A percentile compares a stretch with the other conserved stretches of the same genome.
phyloP scores from a whole-genome alignment of 2,888 invertebrate genomes.

The Cataglyphis livida region DNA sequence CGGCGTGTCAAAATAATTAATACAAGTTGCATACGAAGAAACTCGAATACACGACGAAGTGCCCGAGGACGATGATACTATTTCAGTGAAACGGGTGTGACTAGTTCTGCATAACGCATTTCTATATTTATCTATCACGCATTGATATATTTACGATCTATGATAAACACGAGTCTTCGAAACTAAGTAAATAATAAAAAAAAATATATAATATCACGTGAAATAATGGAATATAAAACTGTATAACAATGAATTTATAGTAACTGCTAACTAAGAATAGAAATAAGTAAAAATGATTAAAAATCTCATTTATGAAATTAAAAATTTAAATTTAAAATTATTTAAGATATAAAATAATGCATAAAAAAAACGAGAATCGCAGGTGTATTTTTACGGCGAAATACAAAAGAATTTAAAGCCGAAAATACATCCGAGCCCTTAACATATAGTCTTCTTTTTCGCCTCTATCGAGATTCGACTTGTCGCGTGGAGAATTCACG shows the following conservation, averaged over 20 bases:
- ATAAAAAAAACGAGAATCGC: not conserved
- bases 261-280: not conserved
- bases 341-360: not conserved
- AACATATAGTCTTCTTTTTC: not conserved
- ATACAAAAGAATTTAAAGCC: not conserved
- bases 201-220: not conserved
- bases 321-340: not conserved
- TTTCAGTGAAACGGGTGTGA: conserved; percentile 64
- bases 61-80: conserved; percentile 57
- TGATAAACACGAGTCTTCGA: not conserved
- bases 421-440: not conserved
- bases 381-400: not conserved
- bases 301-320: not conserved
- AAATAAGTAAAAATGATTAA: not conserved
- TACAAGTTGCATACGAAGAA: conserved; percentile 65
- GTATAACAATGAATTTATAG: not conserved
- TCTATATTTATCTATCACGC: not conserved
- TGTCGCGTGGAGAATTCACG: conserved; percentile 21
- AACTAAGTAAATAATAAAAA: conserved; percentile 16
- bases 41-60: conserved; percentile 58
- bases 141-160: conserved; percentile 14
- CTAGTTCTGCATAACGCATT: conserved; percentile 56
- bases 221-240: conserved; percentile 4
- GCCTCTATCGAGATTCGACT: conserved; percentile 10
- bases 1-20: conserved; percentile 72